phyloP scores from a whole-genome alignment of 2,888 invertebrate genomes.

The Villa cingulata region DNA sequence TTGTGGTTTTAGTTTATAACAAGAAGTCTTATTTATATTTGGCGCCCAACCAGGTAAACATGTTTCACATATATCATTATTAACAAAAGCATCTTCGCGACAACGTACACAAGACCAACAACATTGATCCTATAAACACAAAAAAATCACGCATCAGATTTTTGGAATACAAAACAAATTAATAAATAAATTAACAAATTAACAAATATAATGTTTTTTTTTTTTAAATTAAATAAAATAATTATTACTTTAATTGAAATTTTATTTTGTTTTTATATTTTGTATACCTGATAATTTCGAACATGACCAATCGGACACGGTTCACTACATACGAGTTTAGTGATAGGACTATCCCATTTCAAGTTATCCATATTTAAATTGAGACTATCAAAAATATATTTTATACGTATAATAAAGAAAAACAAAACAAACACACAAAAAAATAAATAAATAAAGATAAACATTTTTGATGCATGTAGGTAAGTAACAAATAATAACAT shows the following conservation, averaged over 20 bases:
- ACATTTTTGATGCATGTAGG: not conserved
- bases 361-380: slow-evolving; percentile 36
- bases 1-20: slow-evolving; percentile 43
- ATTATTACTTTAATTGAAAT: too few species aligned
- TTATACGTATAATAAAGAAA: not conserved
- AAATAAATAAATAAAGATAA: too few species aligned
- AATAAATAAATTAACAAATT: not conserved
- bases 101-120: slow-evolving; percentile 60
- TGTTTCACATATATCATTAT: slow-evolving; percentile 45
- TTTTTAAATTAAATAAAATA: too few species aligned
- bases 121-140: slow-evolving; percentile 43
- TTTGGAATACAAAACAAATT: not conserved
- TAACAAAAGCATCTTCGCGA: slow-evolving; percentile 45
- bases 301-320: slow-evolving; percentile 47
- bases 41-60: slow-evolving; percentile 44
- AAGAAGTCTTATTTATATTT: slow-evolving; percentile 38
- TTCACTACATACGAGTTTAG: slow-evolving; percentile 47
- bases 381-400: slow-evolving; percentile 23
- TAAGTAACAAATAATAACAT: not conserved
- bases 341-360: slow-evolving; percentile 37
- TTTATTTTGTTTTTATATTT: too few species aligned
- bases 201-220: too few species aligned
- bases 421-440: not conserved
- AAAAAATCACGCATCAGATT: slow-evolving; percentile 1
- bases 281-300: not conserved